Evolutionary conservation across 2,113 vertebrate species (phyloP).

Genomic region (Athene cunicularia): DNA sequence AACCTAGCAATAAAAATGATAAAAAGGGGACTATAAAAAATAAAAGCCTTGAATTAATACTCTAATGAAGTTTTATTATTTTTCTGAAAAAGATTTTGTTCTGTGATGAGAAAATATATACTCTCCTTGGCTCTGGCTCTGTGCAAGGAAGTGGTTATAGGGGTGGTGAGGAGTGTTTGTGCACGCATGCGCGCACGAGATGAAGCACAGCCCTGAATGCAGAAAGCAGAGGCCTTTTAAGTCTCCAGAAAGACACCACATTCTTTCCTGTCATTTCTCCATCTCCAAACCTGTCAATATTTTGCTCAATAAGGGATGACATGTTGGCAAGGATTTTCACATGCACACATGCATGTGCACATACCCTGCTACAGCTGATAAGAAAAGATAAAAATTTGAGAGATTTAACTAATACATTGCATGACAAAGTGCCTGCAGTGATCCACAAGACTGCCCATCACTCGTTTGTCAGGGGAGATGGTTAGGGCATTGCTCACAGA

Average conservation of each 20-base stretch:
- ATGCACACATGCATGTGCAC: neutral
- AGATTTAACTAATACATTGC: neutral
- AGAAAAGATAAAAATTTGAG: neutral
- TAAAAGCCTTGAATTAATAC: slow-evolving; percentile 65
- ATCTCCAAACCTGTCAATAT: slow-evolving; percentile 46
- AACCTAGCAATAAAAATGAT: slow-evolving; percentile 69
- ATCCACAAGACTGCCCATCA: neutral
- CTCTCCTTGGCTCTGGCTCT: slow-evolving; percentile 28
- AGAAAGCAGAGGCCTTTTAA: neutral
- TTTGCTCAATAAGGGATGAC: slow-evolving; percentile 15
- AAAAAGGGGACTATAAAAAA: slow-evolving; percentile 59
- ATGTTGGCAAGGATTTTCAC: slow-evolving; percentile 1
- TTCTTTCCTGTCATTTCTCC: neutral
- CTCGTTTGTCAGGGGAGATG: neutral
- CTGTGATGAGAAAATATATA: slow-evolving; percentile 62
- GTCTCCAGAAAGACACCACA: neutral
- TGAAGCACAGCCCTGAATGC: neutral
- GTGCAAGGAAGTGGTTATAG: neutral
- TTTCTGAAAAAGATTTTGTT: slow-evolving; percentile 68
- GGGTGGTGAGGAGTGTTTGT: neutral
- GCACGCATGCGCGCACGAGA: rapidly evolving
- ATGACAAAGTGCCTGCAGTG: neutral
- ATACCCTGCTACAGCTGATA: neutral
- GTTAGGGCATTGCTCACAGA: neutral
- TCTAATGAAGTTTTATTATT: slow-evolving; percentile 72